Percentiles rank a stretch among this genome's conserved stretches.
Evolutionary conservation across 2,888 invertebrate genomes (phyloP).

Genomic region (Perithous albicinctus): DNA sequence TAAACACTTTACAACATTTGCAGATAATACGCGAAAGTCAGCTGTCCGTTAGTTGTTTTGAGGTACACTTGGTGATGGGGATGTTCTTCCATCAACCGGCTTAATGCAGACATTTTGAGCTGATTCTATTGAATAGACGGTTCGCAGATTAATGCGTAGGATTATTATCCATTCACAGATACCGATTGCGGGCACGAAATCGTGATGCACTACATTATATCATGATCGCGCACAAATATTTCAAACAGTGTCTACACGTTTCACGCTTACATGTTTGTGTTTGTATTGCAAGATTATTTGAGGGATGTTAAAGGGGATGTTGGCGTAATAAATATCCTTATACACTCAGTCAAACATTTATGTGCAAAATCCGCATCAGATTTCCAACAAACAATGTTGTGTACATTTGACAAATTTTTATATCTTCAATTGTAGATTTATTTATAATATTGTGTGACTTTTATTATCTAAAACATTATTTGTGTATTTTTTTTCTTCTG

Average conservation of each 20-base stretch:
- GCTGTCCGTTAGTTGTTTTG: slow-evolving; percentile 50
- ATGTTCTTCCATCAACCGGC: neutral
- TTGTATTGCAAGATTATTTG: neutral
- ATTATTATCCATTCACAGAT: slow-evolving; percentile 33
- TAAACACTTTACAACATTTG: slow-evolving; percentile 52
- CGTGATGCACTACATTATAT: slow-evolving; percentile 22
- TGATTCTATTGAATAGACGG: slow-evolving; percentile 44
- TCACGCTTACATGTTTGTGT: neutral
- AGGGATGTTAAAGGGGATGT: neutral
- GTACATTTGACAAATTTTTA: too few relatives aligned
- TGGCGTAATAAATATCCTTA: too few relatives aligned
- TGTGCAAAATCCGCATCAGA: too few relatives aligned
- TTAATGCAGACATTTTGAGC: slow-evolving; percentile 34
- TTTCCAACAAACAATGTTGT: too few relatives aligned
- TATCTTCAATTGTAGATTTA: too few relatives aligned
- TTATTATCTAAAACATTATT: too few relatives aligned
- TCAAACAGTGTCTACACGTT: slow-evolving; percentile 1
- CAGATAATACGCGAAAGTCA: slow-evolving; percentile 40
- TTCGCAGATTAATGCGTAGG: slow-evolving; percentile 42
- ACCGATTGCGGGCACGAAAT: slow-evolving; percentile 1
- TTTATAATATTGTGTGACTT: too few relatives aligned
- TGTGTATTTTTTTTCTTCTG: too few relatives aligned
- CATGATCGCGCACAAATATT: neutral
- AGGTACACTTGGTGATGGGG: neutral
- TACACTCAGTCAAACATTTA: too few relatives aligned